A percentile compares a stretch with the other conserved stretches of the same genome.
phyloP scores from a whole-genome alignment of 2,888 invertebrate genomes.

The Lissocephala sabroskyi region DNA sequence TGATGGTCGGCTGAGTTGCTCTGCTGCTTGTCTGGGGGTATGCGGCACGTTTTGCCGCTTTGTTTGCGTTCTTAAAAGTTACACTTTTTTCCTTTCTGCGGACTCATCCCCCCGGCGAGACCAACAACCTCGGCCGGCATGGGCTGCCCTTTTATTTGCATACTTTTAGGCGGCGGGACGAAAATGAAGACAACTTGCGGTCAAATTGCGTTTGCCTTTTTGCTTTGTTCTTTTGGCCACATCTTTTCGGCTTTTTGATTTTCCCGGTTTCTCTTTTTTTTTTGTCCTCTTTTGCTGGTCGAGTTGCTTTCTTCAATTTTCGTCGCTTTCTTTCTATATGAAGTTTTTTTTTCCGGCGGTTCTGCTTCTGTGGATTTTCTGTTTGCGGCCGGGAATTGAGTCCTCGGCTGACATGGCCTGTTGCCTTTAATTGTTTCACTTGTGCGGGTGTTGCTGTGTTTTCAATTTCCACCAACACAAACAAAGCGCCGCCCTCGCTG shows the following conservation, averaged over 20 bases:
- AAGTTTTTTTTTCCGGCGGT: neutral
- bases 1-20: neutral
- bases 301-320: too few species aligned
- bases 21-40: neutral
- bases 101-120: neutral
- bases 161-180: slow-evolving; percentile 30
- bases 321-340: neutral
- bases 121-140: neutral
- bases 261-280: slow-evolving; percentile 1
- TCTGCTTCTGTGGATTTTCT: neutral
- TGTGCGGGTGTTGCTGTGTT: neutral
- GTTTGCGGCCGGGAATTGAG: neutral
- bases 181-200: slow-evolving; percentile 27
- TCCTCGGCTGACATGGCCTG: neutral
- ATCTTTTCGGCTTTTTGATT: slow-evolving; percentile 12
- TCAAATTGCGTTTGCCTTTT: slow-evolving; percentile 27
- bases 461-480: slow-evolving; percentile 1
- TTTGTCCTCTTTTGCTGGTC: slow-evolving; percentile 7
- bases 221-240: slow-evolving; percentile 2
- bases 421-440: slow-evolving; percentile 2
- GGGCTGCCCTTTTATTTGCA: slow-evolving; percentile 28
- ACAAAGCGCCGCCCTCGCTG: neutral
- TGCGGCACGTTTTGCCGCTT: slow-evolving; percentile 12
- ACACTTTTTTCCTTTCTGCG: neutral
- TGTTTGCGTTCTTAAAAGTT: slow-evolving; percentile 5